Percentiles rank a stretch among this genome's conserved stretches.
Evolutionary conservation across 2,113 vertebrate species (phyloP).

Genomic region (Grallaria varia): DNA sequence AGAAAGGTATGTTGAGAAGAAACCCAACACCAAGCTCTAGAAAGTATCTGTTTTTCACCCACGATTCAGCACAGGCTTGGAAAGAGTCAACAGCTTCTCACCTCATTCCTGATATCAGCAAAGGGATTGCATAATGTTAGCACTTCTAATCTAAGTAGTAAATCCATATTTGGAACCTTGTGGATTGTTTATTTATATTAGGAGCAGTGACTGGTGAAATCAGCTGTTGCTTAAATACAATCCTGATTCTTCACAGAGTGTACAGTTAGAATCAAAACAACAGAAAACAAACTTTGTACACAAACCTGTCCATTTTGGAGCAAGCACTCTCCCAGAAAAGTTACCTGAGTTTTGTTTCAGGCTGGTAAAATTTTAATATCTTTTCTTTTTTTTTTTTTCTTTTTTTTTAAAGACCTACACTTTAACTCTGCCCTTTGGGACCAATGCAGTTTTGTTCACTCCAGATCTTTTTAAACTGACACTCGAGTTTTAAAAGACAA

Average conservation of each 20-base stretch:
- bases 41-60: neutral
- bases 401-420: neutral
- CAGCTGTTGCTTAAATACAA: neutral
- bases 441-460: neutral
- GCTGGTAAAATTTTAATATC: neutral
- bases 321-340: neutral
- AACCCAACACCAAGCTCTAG: neutral
- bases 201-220: neutral
- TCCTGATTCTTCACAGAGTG: neutral
- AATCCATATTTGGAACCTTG: neutral
- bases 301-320: neutral
- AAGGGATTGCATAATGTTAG: neutral
- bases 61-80: neutral
- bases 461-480: neutral
- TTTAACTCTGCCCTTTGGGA: neutral
- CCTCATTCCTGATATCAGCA: neutral
- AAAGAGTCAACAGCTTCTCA: constrained; percentile 2
- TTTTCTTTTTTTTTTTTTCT: neutral
- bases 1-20: neutral
- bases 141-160: constrained; percentile 3
- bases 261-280: neutral
- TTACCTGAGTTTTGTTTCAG: neutral
- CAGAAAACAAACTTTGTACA: neutral
- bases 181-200: neutral
- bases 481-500: neutral